A percentile compares a stretch with the other conserved stretches of the same genome.
Conservation (phyloP, 2,888 invertebrate genomes). For the Drosophila tripunctata region DNA sequence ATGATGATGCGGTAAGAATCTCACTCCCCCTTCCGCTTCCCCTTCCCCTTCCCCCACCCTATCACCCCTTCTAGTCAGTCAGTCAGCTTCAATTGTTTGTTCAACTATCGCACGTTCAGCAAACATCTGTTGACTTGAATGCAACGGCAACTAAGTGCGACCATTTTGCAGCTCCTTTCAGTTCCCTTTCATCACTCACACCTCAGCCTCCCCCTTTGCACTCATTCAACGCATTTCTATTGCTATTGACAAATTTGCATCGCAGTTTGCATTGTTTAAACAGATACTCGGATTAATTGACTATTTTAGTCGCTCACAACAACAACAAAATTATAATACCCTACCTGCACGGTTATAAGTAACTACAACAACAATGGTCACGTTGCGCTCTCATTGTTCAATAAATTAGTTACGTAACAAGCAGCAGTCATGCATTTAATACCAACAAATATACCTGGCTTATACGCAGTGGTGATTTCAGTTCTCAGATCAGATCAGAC, state of each 20-base stretch:
- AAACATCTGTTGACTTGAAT: conserved; percentile 48
- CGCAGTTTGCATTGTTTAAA: conserved; percentile 47
- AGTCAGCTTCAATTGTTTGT: conserved; percentile 35
- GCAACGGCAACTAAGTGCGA: conserved; percentile 31
- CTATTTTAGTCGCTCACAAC: conserved; percentile 50
- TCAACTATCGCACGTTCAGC: conserved; percentile 40
- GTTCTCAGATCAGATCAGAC: too few relatives aligned
- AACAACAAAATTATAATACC: too few relatives aligned
- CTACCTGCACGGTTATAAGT: too few relatives aligned
- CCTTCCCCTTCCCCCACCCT: too few relatives aligned
- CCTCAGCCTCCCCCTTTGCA: background rate
- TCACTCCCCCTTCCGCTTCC: background rate
- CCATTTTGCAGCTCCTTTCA: conserved; percentile 28
- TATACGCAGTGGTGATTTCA: too few relatives aligned
- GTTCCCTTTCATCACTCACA: background rate
- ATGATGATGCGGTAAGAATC: conserved; percentile 95
- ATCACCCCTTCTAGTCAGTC: background rate
- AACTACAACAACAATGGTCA: background rate
- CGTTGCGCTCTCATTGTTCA: conserved; percentile 11
- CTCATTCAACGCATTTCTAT: conserved; percentile 19
- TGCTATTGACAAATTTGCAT: conserved; percentile 38
- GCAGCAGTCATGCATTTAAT: background rate
- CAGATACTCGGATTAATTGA: conserved; percentile 62
- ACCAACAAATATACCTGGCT: too few relatives aligned
- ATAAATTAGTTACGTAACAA: conserved; percentile 8